These are phyloP conservation scores for Pocillopora verrucosa DNA, from an alignment of 64 coral and sea anemone species.

Conservation along the genomic window DNA sequence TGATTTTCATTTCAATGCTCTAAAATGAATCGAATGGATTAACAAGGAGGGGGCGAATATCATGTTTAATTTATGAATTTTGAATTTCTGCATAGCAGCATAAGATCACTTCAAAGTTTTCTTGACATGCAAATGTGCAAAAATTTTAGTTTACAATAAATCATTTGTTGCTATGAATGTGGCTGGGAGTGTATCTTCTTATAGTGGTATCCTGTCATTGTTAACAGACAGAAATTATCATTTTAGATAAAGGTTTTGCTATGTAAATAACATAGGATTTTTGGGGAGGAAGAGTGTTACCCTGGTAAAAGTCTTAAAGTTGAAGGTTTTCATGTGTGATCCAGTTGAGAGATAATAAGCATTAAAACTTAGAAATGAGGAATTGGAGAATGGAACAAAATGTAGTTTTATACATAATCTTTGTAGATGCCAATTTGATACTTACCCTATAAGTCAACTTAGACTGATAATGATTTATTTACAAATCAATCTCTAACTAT, in stretches of 20 bases:
- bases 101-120: neutral
- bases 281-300: neutral
- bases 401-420: neutral
- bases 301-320: neutral
- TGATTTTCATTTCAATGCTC: neutral
- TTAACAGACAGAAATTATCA: slow-evolving; percentile 6
- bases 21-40: neutral
- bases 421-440: no score
- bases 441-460: no score
- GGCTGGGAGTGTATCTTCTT: neutral
- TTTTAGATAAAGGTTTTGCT: neutral
- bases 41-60: neutral
- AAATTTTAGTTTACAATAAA: neutral
- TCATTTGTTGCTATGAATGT: neutral
- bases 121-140: neutral
- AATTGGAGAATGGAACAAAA: no score
- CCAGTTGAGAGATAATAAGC: no score
- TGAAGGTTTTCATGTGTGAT: neutral
- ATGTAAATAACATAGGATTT: neutral
- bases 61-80: slow-evolving; percentile 36
- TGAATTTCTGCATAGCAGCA: neutral
- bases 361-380: no score
- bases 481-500: no score
- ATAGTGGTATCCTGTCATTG: neutral
- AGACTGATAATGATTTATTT: no score